A percentile compares a stretch with the other conserved stretches of the same genome.
These are phyloP conservation scores for Crepidodera aurea DNA, from an alignment of 2,888 invertebrate genomes.

Conservation along the genomic window DNA sequence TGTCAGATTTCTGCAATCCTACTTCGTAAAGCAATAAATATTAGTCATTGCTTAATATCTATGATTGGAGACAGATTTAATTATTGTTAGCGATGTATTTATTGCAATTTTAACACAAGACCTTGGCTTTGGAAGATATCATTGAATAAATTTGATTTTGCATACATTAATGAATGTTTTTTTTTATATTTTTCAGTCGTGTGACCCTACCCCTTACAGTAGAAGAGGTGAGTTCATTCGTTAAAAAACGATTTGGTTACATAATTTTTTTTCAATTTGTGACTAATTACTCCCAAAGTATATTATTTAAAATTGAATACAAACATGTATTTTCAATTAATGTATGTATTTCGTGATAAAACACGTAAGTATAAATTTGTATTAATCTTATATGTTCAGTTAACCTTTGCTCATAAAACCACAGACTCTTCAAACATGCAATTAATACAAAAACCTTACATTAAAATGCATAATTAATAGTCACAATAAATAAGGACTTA, in stretches of 20 bases:
- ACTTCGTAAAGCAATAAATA: constrained; percentile 3
- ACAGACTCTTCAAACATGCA: not conserved
- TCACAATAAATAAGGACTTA: no score
- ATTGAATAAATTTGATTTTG: constrained; percentile 42
- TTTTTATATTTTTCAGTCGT: constrained; percentile 77
- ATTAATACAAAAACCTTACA: constrained; percentile 9
- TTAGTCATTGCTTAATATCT: not conserved
- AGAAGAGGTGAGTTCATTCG: constrained; percentile 83
- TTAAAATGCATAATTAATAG: not conserved
- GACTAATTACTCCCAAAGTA: constrained; percentile 10
- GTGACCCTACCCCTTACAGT: constrained; percentile 95
- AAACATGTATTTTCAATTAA: constrained; percentile 37
- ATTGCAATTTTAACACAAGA: constrained; percentile 23
- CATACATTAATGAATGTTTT: constrained; percentile 47
- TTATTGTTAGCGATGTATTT: not conserved
- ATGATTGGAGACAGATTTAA: constrained; percentile 5
- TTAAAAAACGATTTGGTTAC: constrained; percentile 19
- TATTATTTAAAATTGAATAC: constrained; percentile 15
- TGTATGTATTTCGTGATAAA: constrained; percentile 14
- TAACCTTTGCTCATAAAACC: constrained; percentile 11
- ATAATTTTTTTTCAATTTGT: constrained; percentile 25
- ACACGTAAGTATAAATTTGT: constrained; percentile 7
- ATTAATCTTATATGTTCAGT: constrained; percentile 1
- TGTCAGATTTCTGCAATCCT: constrained; percentile 29
- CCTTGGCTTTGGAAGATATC: constrained; percentile 39